These are phyloP conservation scores for Eurystomus gularis DNA, from an alignment of 2,113 vertebrate genomes.

Conservation along the genomic window DNA sequence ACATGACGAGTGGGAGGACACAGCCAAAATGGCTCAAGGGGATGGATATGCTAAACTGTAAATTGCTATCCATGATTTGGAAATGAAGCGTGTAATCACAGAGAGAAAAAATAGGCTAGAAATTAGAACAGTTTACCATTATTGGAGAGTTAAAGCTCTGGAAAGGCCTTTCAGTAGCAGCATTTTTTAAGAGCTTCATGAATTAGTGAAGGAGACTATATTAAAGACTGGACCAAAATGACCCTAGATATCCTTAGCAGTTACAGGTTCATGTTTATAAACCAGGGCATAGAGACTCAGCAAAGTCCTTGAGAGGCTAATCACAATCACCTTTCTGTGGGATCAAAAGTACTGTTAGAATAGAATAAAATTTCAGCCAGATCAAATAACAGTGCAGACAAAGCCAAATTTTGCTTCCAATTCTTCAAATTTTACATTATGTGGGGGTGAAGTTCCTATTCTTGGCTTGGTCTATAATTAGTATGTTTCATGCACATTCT, in stretches of 20 bases:
- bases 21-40: neutral
- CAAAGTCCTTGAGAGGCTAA: neutral
- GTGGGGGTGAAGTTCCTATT: neutral
- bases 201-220: neutral
- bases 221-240: neutral
- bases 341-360: neutral
- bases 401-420: neutral
- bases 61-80: neutral
- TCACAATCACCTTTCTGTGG: neutral
- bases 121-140: neutral
- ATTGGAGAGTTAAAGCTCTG: neutral
- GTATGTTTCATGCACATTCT: neutral
- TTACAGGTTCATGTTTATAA: neutral
- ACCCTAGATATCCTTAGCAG: neutral
- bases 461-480: neutral
- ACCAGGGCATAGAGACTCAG: neutral
- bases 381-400: neutral
- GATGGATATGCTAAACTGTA: neutral
- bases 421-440: neutral
- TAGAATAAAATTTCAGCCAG: neutral
- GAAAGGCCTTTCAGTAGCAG: neutral
- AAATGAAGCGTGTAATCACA: neutral
- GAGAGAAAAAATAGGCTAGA: neutral
- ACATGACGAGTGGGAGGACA: neutral
- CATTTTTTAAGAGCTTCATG: neutral